These are phyloP conservation scores for Dipodomys ordii DNA, from an alignment of 2,113 vertebrate species.

Conservation along the genomic window DNA sequence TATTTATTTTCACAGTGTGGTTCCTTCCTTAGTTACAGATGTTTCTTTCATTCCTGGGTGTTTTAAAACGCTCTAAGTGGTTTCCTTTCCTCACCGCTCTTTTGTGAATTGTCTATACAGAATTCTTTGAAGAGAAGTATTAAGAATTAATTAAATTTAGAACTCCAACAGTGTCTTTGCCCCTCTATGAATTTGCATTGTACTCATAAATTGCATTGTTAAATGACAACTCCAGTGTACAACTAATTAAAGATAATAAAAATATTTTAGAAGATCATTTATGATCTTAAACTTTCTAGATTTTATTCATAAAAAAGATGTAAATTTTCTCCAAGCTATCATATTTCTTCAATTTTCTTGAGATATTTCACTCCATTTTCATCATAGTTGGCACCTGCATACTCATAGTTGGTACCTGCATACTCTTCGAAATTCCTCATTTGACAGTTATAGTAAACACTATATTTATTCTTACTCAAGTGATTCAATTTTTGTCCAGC, in stretches of 20 bases:
- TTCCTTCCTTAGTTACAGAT: neutral
- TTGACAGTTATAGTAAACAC: neutral
- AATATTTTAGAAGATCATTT: neutral
- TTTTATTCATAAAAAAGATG: neutral
- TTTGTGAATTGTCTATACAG: neutral
- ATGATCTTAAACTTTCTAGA: neutral
- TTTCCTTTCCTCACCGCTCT: neutral
- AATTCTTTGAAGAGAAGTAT: neutral
- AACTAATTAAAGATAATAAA: too few relatives aligned
- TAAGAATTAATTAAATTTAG: conserved; percentile 39
- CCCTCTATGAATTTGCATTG: neutral
- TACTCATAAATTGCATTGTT: too few relatives aligned
- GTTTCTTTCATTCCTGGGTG: neutral
- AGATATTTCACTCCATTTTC: neutral
- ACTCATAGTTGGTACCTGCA: neutral
- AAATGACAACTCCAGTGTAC: too few relatives aligned
- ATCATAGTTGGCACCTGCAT: neutral
- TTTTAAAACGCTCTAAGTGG: neutral
- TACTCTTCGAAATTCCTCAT: conserved; percentile 24
- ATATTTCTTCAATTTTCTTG: neutral
- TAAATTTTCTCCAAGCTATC: neutral
- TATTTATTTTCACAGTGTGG: conserved; percentile 47
- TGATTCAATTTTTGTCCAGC: neutral
- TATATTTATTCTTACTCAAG: neutral
- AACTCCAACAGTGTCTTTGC: conserved; percentile 31